A percentile compares a stretch with the other conserved stretches of the same genome.
Conservation (phyloP, 2,888 invertebrate genomes). For the Lepetodrilus schrolli region DNA sequence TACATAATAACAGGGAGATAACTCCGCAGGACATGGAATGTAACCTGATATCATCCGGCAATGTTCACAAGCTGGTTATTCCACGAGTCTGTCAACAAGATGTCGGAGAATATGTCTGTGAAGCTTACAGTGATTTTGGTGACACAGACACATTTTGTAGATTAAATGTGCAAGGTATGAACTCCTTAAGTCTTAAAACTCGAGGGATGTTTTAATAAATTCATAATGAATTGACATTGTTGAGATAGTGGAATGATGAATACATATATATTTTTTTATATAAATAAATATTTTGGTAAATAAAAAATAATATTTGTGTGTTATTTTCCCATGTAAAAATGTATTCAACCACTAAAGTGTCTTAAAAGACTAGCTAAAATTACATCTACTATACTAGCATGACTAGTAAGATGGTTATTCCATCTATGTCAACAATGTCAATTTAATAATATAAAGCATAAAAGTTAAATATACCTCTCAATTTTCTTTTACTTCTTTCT, state of each 20-base stretch:
- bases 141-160: slow-evolving; percentile 69
- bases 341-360: too few relatives aligned
- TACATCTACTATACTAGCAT: too few relatives aligned
- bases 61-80: slow-evolving; percentile 79
- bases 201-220: too few relatives aligned
- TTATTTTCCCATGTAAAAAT: not conserved
- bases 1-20: slow-evolving; percentile 80
- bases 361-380: too few relatives aligned
- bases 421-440: too few relatives aligned
- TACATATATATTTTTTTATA: not conserved
- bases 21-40: slow-evolving; percentile 80
- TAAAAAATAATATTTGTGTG: not conserved
- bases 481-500: slow-evolving; percentile 43
- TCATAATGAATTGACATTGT: not conserved
- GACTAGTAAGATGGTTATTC: too few relatives aligned
- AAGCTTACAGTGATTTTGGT: slow-evolving; percentile 70
- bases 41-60: slow-evolving; percentile 78
- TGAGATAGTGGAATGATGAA: not conserved
- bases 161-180: slow-evolving; percentile 58
- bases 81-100: slow-evolving; percentile 71
- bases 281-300: not conserved
- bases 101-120: slow-evolving; percentile 68
- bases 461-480: slow-evolving; percentile 28
- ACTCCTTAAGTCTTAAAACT: too few relatives aligned
- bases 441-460: too few relatives aligned